Base-by-base conservation (phyloP, 1,140 invertebrate species). In the Varroa destructor region DNA sequence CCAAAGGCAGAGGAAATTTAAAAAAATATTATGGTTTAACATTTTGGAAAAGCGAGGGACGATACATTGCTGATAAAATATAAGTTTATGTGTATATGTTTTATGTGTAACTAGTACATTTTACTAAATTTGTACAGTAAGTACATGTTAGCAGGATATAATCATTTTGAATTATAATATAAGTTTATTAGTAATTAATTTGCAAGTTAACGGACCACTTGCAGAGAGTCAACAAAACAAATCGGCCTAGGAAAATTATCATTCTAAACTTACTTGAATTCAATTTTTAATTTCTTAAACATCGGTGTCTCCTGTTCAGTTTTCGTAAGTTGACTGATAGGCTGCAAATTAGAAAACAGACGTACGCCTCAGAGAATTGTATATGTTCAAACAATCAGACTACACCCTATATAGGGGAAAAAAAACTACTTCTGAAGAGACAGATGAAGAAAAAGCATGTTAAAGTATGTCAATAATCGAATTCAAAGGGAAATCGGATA, bases 221-320 rank as follows among this genome's bases (percentile, higher is more conserved):
- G 25, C 25, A 51, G 46, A 51, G 46, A 51, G 3, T 51, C 46
- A 8, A 8, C 46, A 51, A 8, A 3, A 8, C 4, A 8, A 8
- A 51, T 8, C 46, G 46, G 8, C 3, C 46, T 8, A 51, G 8
- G 46, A 51, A 51, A 51, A 51, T 5, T 51, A 8, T 51, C 46
- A 3, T 5, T 51, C 46, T 8, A 56, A 70, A 74, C 74, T 75
- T 78, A 81, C 80, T 80, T 79, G 74, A 79, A 81, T 72, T 80
- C 78, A 36, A 81, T 78, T 72, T 77, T 78, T 43, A 78, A 76
- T 73, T 78, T 80, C 71, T 71, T 77, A 74, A 81, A 81, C 43
- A 81, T 80, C 54, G 80, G 79, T 46, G 70, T 72, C 56, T 80
- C 78, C 72, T 74, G 77, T 56, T 71, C 76, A 2, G 75, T 74